Evolutionary conservation across 2,113 vertebrate genomes (phyloP).

Genomic region (Callaeas wilsoni): DNA sequence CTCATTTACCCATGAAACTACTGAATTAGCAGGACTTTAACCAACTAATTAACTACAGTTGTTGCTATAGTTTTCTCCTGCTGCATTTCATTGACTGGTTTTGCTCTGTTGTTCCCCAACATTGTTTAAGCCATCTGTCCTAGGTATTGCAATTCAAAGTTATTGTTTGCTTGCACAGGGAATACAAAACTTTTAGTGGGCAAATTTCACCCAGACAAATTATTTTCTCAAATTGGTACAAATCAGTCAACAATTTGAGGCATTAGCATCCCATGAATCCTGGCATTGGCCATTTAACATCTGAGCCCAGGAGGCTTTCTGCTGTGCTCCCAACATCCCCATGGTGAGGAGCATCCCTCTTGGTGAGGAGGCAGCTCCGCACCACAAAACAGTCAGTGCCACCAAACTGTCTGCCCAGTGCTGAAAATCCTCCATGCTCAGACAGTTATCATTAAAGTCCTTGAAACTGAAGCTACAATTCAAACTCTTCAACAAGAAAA

Average conservation of each 20-base stretch:
- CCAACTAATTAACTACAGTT: background rate
- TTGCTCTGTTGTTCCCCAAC: background rate
- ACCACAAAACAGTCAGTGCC: background rate
- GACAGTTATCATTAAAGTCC: background rate
- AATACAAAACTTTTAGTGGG: background rate
- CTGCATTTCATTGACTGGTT: background rate
- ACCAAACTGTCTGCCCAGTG: background rate
- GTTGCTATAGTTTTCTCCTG: background rate
- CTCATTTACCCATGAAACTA: background rate
- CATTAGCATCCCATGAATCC: background rate
- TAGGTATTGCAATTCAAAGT: background rate
- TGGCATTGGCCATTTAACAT: fast-evolving
- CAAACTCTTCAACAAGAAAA: background rate
- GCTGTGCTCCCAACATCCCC: background rate
- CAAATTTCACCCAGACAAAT: background rate
- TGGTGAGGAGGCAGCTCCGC: background rate
- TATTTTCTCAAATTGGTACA: background rate
- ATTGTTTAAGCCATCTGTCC: background rate
- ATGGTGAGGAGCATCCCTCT: background rate
- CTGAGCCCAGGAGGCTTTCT: background rate
- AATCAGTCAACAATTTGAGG: background rate
- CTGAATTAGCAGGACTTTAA: background rate
- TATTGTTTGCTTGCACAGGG: background rate
- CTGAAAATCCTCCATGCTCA: background rate
- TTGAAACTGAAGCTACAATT: background rate